A percentile compares a stretch with the other conserved stretches of the same genome.
Conservation (phyloP, 1,140 invertebrate species). For the Helicoverpa zea region DNA sequence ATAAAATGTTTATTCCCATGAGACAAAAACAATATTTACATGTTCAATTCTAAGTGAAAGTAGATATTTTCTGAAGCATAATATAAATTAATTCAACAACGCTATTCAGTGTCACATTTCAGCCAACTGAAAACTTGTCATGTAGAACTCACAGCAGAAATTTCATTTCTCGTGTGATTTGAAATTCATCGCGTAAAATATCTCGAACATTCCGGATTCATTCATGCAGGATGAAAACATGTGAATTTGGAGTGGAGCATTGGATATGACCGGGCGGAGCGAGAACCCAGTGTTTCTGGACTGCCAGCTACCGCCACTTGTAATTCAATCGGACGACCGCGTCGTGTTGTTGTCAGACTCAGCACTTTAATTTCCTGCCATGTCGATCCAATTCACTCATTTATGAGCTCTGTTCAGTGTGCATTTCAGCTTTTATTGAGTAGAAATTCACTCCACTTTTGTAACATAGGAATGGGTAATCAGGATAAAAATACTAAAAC, state of each 20-base stretch:
- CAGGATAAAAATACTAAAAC: background rate
- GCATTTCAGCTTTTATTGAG: background rate
- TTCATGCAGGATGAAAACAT: background rate
- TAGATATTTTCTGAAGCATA: background rate
- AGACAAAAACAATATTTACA: background rate
- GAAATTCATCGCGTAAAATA: slow-evolving; percentile 36
- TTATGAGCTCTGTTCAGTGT: background rate
- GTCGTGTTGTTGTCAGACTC: slow-evolving; percentile 24
- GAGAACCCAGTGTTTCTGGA: background rate
- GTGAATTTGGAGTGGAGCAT: background rate
- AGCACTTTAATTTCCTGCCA: slow-evolving; percentile 48
- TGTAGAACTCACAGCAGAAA: background rate
- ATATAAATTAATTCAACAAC: background rate
- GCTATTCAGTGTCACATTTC: slow-evolving; percentile 13
- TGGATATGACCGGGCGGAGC: background rate
- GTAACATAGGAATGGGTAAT: background rate
- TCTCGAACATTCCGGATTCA: background rate
- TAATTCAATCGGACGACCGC: slow-evolving; percentile 20
- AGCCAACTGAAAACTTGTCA: slow-evolving; percentile 24
- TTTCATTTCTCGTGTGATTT: background rate
- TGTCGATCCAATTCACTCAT: slow-evolving; percentile 6
- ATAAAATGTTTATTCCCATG: background rate
- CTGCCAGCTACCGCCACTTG: slow-evolving; percentile 14
- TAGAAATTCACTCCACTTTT: background rate
- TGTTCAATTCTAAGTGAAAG: too few species aligned